Conservation (phyloP, 2,888 invertebrate species). For the Siphlonurus alternatus region DNA sequence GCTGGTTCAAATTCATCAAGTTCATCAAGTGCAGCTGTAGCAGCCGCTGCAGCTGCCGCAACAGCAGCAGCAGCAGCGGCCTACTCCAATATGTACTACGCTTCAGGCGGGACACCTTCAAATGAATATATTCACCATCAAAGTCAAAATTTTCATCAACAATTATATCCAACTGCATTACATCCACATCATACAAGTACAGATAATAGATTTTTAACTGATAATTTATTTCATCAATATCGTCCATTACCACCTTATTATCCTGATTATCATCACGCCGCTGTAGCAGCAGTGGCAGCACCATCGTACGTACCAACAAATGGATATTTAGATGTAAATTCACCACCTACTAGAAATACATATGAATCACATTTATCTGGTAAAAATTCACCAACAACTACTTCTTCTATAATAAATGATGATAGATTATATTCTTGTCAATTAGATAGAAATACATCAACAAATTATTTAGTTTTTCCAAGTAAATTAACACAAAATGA, state of each 20-base stretch:
- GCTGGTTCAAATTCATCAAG: constrained; percentile 30
- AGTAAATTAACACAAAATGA: too few species aligned
- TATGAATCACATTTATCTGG: too few species aligned
- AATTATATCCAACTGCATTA: constrained; percentile 35
- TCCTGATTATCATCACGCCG: constrained; percentile 37
- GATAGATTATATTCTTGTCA: not conserved
- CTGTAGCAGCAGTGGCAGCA: constrained; percentile 30
- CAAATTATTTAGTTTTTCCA: not conserved
- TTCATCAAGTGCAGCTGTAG: constrained; percentile 37
- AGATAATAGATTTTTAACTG: constrained; percentile 55
- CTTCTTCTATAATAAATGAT: too few species aligned
- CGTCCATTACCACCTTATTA: constrained; percentile 72
- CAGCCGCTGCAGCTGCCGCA: constrained; percentile 47
- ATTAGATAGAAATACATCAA: not conserved
- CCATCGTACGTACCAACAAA: constrained; percentile 38
- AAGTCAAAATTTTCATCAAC: constrained; percentile 41
- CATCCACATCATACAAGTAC: constrained; percentile 28
- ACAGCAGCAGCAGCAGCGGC: constrained; percentile 51
- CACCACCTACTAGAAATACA: not conserved
- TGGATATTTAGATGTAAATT: not conserved
- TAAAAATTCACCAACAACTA: too few species aligned
- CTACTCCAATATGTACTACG: constrained; percentile 63
- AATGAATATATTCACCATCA: constrained; percentile 52
- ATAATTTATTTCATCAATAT: constrained; percentile 69
- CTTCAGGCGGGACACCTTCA: constrained; percentile 60